phyloP scores from a whole-genome alignment of 2,113 vertebrate genomes.

The Apistogramma diplotaenia region DNA sequence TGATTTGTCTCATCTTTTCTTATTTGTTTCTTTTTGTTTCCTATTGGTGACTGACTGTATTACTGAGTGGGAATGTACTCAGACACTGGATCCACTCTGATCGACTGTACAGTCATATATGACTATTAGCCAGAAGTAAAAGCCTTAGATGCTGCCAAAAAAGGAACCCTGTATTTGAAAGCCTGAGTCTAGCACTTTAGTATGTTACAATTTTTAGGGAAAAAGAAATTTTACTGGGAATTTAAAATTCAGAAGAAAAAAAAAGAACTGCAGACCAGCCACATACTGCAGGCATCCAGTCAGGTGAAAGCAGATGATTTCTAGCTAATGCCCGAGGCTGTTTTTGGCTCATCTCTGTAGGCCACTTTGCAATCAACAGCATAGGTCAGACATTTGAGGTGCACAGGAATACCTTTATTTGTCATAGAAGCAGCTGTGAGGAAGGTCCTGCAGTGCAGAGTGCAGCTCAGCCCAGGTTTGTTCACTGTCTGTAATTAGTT shows the following conservation, averaged over 20 bases:
- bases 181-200: not conserved
- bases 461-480: not conserved
- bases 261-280: not conserved
- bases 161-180: not conserved
- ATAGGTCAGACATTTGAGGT: not conserved
- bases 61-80: conserved; percentile 41
- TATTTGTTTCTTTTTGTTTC: conserved; percentile 3
- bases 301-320: not conserved
- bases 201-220: not conserved
- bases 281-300: not conserved
- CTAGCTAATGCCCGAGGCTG: not conserved
- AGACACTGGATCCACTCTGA: conserved; percentile 23
- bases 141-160: not conserved
- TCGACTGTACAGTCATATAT: conserved; percentile 9
- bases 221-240: not conserved
- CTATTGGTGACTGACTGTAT: not conserved
- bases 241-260: not conserved
- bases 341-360: not conserved
- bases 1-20: not conserved
- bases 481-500: conserved; percentile 40
- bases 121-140: conserved; percentile 29
- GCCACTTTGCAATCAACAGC: not conserved
- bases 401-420: not conserved
- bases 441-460: not conserved
- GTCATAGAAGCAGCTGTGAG: not conserved